Percentiles rank a stretch among this genome's conserved stretches.
Evolutionary conservation across 2,113 vertebrate genomes (phyloP).

Genomic region (Alethe diademata): DNA sequence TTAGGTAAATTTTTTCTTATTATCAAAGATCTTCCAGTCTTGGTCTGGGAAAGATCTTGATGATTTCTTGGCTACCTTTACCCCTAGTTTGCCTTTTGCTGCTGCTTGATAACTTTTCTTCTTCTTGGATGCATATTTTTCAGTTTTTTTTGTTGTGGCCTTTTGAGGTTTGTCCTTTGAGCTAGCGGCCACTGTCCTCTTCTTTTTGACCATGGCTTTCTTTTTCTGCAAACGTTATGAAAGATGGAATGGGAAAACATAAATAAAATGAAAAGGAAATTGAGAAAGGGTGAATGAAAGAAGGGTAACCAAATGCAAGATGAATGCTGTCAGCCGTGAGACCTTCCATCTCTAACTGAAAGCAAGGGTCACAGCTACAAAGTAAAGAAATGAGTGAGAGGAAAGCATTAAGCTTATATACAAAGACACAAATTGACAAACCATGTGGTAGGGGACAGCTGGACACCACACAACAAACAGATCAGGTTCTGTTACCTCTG

Average conservation of each 20-base stretch:
- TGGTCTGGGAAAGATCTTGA: constrained; percentile 88
- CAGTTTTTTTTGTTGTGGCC: constrained; percentile 87
- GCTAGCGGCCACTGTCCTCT: constrained; percentile 85
- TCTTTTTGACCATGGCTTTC: constrained; percentile 91
- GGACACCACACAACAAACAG: constrained; percentile 71
- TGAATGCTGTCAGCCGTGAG: not conserved
- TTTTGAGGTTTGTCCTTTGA: constrained; percentile 87
- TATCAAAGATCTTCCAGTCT: constrained; percentile 93
- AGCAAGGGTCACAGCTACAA: not conserved
- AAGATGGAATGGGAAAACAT: constrained; percentile 80
- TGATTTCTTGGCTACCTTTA: constrained; percentile 83
- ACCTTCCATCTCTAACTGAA: constrained; percentile 48
- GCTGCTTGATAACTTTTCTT: constrained; percentile 88
- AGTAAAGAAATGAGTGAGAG: constrained; percentile 5
- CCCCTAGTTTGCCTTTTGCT: constrained; percentile 88
- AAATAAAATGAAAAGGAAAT: constrained; percentile 70
- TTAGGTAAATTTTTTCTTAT: constrained; percentile 74
- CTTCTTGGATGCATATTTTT: constrained; percentile 88
- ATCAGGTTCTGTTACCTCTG: constrained; percentile 85
- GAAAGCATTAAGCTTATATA: not conserved
- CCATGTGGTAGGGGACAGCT: constrained; percentile 58
- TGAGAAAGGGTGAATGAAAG: constrained; percentile 55
- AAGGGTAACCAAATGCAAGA: constrained; percentile 41
- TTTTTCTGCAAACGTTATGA: constrained; percentile 87
- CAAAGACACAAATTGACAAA: constrained; percentile 51